Percentiles rank a stretch among this genome's conserved stretches.
Conservation (phyloP, 2,113 vertebrate species). For the Tricholaema leucomelas region DNA sequence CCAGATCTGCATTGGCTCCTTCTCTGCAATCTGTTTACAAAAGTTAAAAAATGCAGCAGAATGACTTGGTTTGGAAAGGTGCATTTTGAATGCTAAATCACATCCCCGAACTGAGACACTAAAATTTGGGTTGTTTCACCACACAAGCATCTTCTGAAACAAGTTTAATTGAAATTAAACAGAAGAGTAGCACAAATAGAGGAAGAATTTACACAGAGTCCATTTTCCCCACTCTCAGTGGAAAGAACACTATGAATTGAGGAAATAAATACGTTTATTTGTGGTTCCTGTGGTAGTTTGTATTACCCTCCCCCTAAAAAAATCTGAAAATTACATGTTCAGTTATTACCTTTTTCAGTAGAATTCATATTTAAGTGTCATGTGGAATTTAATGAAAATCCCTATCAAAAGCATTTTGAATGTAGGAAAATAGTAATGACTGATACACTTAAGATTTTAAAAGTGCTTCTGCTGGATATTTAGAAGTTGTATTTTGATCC, state of each 20-base stretch:
- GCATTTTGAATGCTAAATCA: conserved; percentile 68
- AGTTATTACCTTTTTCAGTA: neutral
- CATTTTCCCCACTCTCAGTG: neutral
- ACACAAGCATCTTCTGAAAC: neutral
- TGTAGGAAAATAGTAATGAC: neutral
- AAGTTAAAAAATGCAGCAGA: conserved; percentile 66
- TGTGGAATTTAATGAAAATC: neutral
- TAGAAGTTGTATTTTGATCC: neutral
- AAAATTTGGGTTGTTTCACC: neutral
- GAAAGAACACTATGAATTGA: neutral
- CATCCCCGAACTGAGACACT: neutral
- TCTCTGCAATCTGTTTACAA: conserved; percentile 72
- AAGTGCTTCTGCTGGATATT: neutral
- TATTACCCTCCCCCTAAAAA: neutral
- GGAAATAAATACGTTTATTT: neutral
- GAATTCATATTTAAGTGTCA: neutral
- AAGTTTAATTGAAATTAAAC: neutral
- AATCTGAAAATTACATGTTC: neutral
- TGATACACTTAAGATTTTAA: neutral
- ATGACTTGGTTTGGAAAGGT: conserved; percentile 62
- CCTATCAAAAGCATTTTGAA: neutral
- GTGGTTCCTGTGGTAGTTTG: neutral
- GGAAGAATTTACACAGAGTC: neutral
- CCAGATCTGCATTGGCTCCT: conserved; percentile 72
- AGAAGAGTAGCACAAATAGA: neutral